Base-by-base conservation (phyloP, 2,797 vertebrate genomes). In the Dendrocincla tyrannina region DNA sequence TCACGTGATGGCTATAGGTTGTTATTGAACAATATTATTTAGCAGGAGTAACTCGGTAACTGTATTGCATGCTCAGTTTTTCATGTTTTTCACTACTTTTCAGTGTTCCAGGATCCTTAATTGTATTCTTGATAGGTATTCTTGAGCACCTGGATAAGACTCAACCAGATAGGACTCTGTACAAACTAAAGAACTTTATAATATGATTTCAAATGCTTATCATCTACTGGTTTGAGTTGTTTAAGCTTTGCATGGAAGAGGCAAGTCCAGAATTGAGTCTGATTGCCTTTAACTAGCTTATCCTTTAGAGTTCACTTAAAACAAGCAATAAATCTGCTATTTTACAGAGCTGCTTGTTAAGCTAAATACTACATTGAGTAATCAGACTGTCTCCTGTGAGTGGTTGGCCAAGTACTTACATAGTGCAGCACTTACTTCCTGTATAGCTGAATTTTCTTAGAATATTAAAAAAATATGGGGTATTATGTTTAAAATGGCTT, bases 291-390 rank as follows among this genome's bases (percentile, higher is more conserved):
- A 81, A 41, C 39, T 77, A 39, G 18, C 4, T 72, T 68, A 50
- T 81, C 8, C 55, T 85, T 90, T 55, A 69, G 46, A 56, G 11
- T 62, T 88, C 37, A 39, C 33, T 88, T 86, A 59, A 76, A 91
- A 35, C 14, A 39, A 46, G 28, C 17, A n/a, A 32, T 85, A 32
- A 80, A 70, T 7, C 28, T 52, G 33, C 19, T 58, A 92, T 93
- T 64, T 69, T 42, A 67, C 13, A 53, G 39, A 83, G 17, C 33
- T 74, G 41, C 30, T 77, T 67, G 17, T 67, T 60, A 76, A 82
- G 12, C 2, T n/a, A 28, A 78, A 27, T 56, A 25, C 16, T 59
- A 7, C 16, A 37, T 6, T 85, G 64, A 89, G 76, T 67, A 74
- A 28, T 56, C 41, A 46, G 24, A 32, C 19, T 59, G 24, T 84